Conservation (phyloP, 2,113 vertebrate genomes). For the Caranx ignobilis region DNA sequence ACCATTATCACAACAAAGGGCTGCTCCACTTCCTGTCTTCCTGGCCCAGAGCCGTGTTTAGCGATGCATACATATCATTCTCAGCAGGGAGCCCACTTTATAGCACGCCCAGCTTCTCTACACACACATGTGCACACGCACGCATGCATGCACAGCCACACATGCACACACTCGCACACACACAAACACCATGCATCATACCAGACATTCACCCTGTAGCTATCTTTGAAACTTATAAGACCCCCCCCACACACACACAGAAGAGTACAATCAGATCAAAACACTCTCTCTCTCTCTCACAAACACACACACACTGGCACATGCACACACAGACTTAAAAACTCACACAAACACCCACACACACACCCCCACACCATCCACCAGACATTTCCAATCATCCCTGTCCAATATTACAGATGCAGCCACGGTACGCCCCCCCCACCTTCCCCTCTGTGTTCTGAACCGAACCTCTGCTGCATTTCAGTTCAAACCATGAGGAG, state of each 20-base stretch:
- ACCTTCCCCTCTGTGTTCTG: neutral
- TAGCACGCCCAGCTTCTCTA: neutral
- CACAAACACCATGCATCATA: constrained; percentile 20
- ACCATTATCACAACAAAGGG: constrained; percentile 69
- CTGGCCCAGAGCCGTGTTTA: constrained; percentile 51
- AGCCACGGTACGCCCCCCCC: neutral
- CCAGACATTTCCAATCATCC: constrained; percentile 30
- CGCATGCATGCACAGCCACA: constrained; percentile 27
- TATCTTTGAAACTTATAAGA: constrained; percentile 38
- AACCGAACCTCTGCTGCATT: neutral
- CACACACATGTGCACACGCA: constrained; percentile 27
- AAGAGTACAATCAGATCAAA: neutral
- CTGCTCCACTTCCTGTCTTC: constrained; percentile 59
- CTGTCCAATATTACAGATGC: constrained; percentile 5
- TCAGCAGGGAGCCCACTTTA: constrained; percentile 48
- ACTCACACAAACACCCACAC: neutral
- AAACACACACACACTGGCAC: constrained; percentile 19
- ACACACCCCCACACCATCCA: neutral
- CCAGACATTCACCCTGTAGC: constrained; percentile 60
- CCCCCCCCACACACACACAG: constrained; percentile 1
- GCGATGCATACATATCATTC: constrained; percentile 40
- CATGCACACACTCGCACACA: constrained; percentile 11
- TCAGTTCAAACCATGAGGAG: neutral
- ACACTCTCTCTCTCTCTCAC: constrained; percentile 8
- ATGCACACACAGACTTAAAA: constrained; percentile 4